Evolutionary conservation across 2,888 invertebrate genomes (phyloP), one percentile per base, ranked within the genome.

Genomic region (Eledone cirrhosa): DNA sequence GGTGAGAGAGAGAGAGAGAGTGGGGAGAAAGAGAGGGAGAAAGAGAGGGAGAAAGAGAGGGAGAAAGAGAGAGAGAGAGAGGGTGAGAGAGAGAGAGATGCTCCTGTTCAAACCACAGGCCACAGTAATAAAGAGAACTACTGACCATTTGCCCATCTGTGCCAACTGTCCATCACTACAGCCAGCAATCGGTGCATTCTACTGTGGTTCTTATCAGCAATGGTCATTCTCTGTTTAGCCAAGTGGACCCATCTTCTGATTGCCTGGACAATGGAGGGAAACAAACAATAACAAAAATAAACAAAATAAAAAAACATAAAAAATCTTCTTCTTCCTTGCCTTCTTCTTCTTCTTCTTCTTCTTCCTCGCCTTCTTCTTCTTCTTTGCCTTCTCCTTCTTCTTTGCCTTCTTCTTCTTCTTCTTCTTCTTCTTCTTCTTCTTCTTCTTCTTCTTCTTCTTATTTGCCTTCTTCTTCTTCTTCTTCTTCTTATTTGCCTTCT

Each of bases 341-440:
- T 48, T 79, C 69, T 14, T 48, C 47, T 63, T 33, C 69, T 16
- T 63, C 59, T 16, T 80, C 69, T 29, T 65, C 82, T 33, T 92
- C 67, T 95, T 91, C 14, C 47, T 77, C 78, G 63, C 31, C 27
- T 5, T 74, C 29, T 74, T 77, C 75, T 33, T 77, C 77, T 22
- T 78, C 80, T 29, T 82, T 63, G 53, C 78, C 75, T 75, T 78
- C 59, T 74, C 79, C 19, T 29, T 72, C 65, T 41, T 47, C 65
- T 22, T 79, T 14, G 2, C 29, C 29, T 29, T 41, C 78, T 63
- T 33, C 53, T 33, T 59, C 22, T 13, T 76, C 47, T n/a, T 33
- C 59, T 41, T 77, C 48, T 53, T 75, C 79, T 19, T 33, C n/a
- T 33, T 65, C 53, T 19, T 41, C 65, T 29, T 13, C 65, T 22